phyloP scores from a whole-genome alignment of 2,113 vertebrate species.

The Rattus rattus region DNA sequence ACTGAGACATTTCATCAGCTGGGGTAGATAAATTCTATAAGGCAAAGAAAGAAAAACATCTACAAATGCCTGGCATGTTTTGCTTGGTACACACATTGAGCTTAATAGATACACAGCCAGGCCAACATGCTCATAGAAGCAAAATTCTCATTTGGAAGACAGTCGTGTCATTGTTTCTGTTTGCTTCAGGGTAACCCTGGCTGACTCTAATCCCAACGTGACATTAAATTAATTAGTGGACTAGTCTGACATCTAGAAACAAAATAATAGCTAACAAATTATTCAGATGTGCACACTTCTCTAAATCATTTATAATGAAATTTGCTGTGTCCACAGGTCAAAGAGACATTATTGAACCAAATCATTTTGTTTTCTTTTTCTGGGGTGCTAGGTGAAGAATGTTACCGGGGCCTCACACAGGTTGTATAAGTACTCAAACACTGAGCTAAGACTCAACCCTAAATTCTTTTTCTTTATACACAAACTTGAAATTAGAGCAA shows the following conservation, averaged over 20 bases:
- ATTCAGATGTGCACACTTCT: slow-evolving; percentile 26
- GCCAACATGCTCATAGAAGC: background rate
- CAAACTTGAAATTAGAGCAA: background rate
- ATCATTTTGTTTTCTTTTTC: background rate
- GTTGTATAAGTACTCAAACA: background rate
- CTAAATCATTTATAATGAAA: slow-evolving; percentile 47
- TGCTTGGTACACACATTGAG: background rate
- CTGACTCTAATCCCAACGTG: background rate
- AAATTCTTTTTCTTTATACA: background rate
- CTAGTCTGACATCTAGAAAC: slow-evolving; percentile 2
- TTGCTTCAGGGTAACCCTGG: background rate
- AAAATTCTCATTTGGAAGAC: slow-evolving; percentile 7
- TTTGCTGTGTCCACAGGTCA: background rate
- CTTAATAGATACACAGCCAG: background rate
- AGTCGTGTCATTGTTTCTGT: background rate
- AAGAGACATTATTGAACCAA: background rate
- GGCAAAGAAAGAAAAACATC: background rate
- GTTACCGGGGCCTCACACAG: background rate
- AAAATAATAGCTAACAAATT: slow-evolving; percentile 47
- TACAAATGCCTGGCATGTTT: background rate
- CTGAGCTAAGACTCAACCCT: background rate
- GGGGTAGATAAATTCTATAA: background rate
- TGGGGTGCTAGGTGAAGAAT: background rate
- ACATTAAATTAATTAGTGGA: background rate
- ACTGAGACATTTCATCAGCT: background rate